phyloP scores from a whole-genome alignment of 2,797 vertebrate genomes.

The Chlorospingus flavigularis region DNA sequence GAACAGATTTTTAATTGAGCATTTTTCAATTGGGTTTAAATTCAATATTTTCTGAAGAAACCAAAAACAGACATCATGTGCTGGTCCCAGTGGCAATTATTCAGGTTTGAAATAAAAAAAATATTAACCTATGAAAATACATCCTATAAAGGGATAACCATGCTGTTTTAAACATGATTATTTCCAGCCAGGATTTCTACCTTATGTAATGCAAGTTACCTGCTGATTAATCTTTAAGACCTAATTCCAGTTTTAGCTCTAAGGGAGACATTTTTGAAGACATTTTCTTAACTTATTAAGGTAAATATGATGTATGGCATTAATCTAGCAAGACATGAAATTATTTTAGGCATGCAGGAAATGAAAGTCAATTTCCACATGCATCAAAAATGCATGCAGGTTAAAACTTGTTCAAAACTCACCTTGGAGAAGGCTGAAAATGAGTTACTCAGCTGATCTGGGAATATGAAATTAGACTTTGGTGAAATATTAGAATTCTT shows the following conservation, averaged over 20 bases:
- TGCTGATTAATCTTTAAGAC: slow-evolving; percentile 32
- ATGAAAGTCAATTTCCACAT: slow-evolving; percentile 48
- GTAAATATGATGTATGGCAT: slow-evolving; percentile 42
- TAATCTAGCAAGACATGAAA: slow-evolving; percentile 36
- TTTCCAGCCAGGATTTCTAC: background rate
- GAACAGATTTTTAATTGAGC: background rate
- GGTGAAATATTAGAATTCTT: background rate
- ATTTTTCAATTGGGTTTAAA: background rate
- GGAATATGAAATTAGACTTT: slow-evolving; percentile 32
- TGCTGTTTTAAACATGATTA: background rate
- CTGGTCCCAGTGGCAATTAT: background rate
- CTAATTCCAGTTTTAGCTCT: slow-evolving; percentile 3
- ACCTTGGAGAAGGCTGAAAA: slow-evolving; percentile 14
- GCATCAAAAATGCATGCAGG: slow-evolving; percentile 56
- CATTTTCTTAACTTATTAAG: slow-evolving; percentile 45
- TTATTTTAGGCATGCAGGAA: slow-evolving; percentile 48
- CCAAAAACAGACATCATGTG: background rate
- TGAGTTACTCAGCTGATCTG: background rate
- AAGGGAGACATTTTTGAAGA: slow-evolving; percentile 8
- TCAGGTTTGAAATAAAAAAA: background rate
- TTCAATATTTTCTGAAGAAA: background rate
- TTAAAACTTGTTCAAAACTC: slow-evolving; percentile 44
- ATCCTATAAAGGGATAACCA: background rate
- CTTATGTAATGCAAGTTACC: background rate
- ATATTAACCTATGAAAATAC: background rate